Conservation (phyloP, 92 coral and sea anemone species). For the Parazoanthus darwini region DNA sequence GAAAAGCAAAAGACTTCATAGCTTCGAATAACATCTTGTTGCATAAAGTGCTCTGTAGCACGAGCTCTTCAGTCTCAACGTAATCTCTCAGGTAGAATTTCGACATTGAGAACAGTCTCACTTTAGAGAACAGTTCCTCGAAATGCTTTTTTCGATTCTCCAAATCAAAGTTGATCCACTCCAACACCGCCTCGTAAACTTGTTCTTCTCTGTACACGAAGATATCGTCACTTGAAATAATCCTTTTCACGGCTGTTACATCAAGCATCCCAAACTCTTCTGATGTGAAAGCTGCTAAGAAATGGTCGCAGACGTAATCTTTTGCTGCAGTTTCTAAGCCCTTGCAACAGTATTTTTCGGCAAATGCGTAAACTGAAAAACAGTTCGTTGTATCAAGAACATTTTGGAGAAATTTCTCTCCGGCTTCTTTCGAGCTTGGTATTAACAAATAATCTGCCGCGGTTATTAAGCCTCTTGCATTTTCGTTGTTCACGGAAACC, state of each 20-base stretch:
- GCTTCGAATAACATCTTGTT: conserved; percentile 51
- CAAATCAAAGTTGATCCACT: conserved; percentile 67
- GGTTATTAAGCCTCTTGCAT: conserved; percentile 60
- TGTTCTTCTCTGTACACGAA: conserved; percentile 63
- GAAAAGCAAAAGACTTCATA: conserved; percentile 42
- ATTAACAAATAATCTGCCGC: conserved; percentile 66
- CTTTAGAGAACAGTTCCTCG: conserved; percentile 52
- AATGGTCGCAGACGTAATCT: conserved; percentile 46
- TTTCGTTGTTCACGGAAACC: conserved; percentile 47
- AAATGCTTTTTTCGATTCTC: conserved; percentile 55
- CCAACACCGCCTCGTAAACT: conserved; percentile 64
- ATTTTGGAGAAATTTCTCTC: conserved; percentile 43
- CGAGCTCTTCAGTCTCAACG: conserved; percentile 56
- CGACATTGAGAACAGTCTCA: conserved; percentile 63
- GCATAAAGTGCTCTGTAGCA: conserved; percentile 46
- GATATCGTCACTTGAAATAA: conserved; percentile 61
- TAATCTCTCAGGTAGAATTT: conserved; percentile 55
- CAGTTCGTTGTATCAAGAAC: conserved; percentile 53
- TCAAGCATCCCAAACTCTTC: conserved; percentile 50
- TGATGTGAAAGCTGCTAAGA: conserved; percentile 46
- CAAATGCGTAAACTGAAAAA: conserved; percentile 45
- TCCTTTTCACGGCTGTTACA: conserved; percentile 26
- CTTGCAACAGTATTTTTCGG: conserved; percentile 51
- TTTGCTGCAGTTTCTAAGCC: conserved; percentile 51
- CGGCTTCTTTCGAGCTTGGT: conserved; percentile 50